These are phyloP conservation scores for Papilio elwesi DNA, from an alignment of 2,888 invertebrate genomes.

Conservation along the genomic window DNA sequence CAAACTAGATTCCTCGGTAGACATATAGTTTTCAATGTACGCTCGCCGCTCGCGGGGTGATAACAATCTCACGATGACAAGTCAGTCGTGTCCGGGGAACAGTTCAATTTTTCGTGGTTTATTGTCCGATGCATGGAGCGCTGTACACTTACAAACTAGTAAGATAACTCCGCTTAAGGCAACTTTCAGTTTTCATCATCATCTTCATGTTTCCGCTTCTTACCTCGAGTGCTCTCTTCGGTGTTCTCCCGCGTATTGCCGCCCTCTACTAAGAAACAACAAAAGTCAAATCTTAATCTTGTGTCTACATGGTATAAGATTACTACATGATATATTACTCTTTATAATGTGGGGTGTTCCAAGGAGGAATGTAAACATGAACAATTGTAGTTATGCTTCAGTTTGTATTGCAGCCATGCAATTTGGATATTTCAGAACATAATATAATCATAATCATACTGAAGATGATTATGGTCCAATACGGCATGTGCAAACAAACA, in stretches of 20 bases:
- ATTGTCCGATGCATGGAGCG: slow-evolving; percentile 82
- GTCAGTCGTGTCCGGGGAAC: slow-evolving; percentile 47
- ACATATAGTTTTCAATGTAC: slow-evolving; percentile 62
- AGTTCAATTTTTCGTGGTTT: slow-evolving; percentile 60
- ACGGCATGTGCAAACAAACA: too few relatives aligned
- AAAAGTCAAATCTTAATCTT: neutral
- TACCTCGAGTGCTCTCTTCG: slow-evolving; percentile 84
- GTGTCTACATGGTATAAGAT: too few relatives aligned
- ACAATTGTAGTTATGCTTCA: too few relatives aligned
- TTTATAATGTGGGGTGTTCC: too few relatives aligned
- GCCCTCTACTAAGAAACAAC: slow-evolving; percentile 62
- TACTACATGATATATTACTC: too few relatives aligned
- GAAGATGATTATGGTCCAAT: too few relatives aligned
- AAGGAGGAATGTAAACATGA: too few relatives aligned
- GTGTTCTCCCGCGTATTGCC: slow-evolving; percentile 70
- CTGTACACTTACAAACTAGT: slow-evolving; percentile 83
- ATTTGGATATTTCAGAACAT: too few relatives aligned
- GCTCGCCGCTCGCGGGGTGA: slow-evolving; percentile 51
- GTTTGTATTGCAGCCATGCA: too few relatives aligned
- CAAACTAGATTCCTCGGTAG: slow-evolving; percentile 79
- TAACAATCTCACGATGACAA: slow-evolving; percentile 61
- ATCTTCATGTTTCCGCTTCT: slow-evolving; percentile 85
- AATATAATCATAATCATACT: too few relatives aligned
- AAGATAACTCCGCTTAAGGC: slow-evolving; percentile 80
- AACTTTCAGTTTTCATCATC: slow-evolving; percentile 82